These are phyloP conservation scores for Adelges cooleyi DNA, from an alignment of 1,140 invertebrate genomes.

Conservation along the genomic window DNA sequence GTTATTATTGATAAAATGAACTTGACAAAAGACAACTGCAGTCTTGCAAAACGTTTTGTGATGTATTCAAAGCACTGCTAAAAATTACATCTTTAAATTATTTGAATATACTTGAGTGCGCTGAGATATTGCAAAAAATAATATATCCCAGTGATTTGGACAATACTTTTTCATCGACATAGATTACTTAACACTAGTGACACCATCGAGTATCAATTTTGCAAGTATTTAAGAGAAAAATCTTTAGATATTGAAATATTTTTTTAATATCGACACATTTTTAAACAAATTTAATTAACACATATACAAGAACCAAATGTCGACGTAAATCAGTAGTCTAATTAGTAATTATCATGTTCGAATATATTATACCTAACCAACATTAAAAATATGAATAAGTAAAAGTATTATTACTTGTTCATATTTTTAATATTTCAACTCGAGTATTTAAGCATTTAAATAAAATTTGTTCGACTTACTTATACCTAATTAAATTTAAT, in stretches of 20 bases:
- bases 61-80: background rate
- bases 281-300: background rate
- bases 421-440: too few species aligned
- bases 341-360: too few species aligned
- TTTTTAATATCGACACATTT: background rate
- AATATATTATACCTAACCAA: too few species aligned
- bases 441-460: too few species aligned
- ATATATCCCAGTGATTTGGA: background rate
- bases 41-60: background rate
- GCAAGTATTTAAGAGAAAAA: background rate
- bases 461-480: background rate
- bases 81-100: constrained; percentile 8
- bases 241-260: background rate
- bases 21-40: background rate
- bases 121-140: constrained; percentile 1
- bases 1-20: constrained; percentile 7
- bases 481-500: background rate
- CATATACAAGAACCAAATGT: background rate
- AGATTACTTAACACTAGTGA: background rate
- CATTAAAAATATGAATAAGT: too few species aligned
- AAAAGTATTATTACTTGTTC: too few species aligned
- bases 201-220: too few species aligned
- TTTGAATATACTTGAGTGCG: background rate
- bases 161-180: constrained; percentile 3
- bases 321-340: background rate